phyloP scores from a whole-genome alignment of 1,140 invertebrate genomes.

The Tachypleus tridentatus region DNA sequence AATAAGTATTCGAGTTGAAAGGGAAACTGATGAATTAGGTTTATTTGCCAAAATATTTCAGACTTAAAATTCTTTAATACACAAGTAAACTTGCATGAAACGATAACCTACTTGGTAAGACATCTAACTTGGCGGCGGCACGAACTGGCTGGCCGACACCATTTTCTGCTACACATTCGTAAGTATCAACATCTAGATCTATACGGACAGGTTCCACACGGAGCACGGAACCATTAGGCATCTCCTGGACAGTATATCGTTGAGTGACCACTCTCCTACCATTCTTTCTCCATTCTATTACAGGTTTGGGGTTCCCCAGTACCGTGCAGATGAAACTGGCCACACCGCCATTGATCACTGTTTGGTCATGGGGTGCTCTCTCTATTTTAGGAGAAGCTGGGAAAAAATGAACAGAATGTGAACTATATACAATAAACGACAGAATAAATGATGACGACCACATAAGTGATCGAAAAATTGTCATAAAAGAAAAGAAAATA shows the following conservation, averaged over 20 bases:
- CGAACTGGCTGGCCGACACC: constrained; percentile 86
- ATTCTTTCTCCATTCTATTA: constrained; percentile 38
- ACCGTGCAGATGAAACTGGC: constrained; percentile 92
- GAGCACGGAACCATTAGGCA: constrained; percentile 63
- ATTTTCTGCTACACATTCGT: constrained; percentile 95
- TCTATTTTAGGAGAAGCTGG: constrained; percentile 84
- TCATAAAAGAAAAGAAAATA: too few species aligned
- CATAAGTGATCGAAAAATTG: too few species aligned
- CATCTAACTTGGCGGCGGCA: constrained; percentile 69
- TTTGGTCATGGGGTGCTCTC: constrained; percentile 67
- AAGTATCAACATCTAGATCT: constrained; percentile 69
- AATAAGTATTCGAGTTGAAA: too few species aligned
- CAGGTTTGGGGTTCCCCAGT: constrained; percentile 66
- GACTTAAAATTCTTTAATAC: too few species aligned
- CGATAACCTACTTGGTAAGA: constrained; percentile 65
- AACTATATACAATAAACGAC: too few species aligned
- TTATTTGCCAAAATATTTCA: too few species aligned
- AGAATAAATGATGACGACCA: too few species aligned
- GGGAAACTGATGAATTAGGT: too few species aligned
- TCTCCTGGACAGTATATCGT: constrained; percentile 35
- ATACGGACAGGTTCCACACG: constrained; percentile 81
- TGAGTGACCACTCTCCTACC: constrained; percentile 33
- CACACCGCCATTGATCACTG: constrained; percentile 72
- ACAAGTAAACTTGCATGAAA: too few species aligned
- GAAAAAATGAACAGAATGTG: too few species aligned